phyloP scores from a whole-genome alignment of 2,888 invertebrate genomes.

The Andrena marginata region DNA sequence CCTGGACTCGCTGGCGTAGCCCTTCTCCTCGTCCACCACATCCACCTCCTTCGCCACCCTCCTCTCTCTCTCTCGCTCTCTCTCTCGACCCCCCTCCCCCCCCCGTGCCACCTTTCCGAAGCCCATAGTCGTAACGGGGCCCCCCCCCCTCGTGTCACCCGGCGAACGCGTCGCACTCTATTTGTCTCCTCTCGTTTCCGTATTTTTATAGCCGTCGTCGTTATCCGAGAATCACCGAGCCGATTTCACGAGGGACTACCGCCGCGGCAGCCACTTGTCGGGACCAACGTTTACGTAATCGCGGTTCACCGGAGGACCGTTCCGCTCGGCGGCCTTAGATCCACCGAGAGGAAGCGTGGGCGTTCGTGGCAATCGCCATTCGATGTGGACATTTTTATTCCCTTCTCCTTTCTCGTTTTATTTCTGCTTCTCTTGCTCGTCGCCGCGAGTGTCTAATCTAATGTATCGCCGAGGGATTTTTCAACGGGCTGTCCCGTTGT shows the following conservation, averaged over 20 bases:
- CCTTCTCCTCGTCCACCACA: slow-evolving; percentile 6
- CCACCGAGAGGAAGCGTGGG: background rate
- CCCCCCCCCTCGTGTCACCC: slow-evolving; percentile 9
- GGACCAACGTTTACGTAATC: slow-evolving; percentile 48
- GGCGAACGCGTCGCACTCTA: slow-evolving; percentile 40
- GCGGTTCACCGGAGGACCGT: background rate
- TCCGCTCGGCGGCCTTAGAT: background rate
- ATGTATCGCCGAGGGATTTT: background rate
- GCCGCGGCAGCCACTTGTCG: slow-evolving; percentile 19
- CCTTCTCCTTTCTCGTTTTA: background rate
- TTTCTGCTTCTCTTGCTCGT: background rate
- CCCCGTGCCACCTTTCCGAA: background rate
- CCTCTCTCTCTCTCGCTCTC: background rate
- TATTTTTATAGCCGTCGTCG: slow-evolving; percentile 52
- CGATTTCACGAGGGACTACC: slow-evolving; percentile 41
- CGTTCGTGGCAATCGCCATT: background rate
- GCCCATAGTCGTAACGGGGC: slow-evolving; percentile 24
- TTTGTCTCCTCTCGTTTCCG: slow-evolving; percentile 58
- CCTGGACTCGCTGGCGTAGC: slow-evolving; percentile 41
- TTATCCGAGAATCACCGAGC: slow-evolving; percentile 39
- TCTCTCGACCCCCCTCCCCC: background rate
- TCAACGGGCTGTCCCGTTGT: background rate
- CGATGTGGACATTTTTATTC: background rate
- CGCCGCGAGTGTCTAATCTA: background rate
- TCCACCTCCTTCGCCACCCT: slow-evolving; percentile 5